Evolutionary conservation across 2,797 vertebrate species (phyloP).

Genomic region (Gallinago nigripennis): DNA sequence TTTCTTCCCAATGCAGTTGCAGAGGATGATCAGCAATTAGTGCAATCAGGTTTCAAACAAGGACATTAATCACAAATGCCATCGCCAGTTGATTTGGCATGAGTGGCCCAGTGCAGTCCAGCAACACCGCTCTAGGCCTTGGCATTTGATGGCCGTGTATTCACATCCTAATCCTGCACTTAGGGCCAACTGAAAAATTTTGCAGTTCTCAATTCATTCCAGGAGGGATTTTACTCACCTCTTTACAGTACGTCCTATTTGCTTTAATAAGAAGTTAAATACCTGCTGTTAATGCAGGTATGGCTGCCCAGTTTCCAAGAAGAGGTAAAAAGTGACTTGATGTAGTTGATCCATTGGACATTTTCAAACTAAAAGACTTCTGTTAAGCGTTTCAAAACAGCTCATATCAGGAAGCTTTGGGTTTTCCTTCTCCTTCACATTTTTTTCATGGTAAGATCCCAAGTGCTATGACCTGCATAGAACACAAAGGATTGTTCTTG

Average conservation of each 20-base stretch:
- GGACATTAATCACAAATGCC: background rate
- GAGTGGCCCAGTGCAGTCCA: background rate
- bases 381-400: background rate
- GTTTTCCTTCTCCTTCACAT: background rate
- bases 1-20: background rate
- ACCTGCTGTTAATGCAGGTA: background rate
- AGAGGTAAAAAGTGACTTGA: background rate
- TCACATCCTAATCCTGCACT: background rate
- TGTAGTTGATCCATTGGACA: accelerated
- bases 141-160: accelerated
- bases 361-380: background rate
- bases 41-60: background rate
- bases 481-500: background rate
- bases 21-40: background rate
- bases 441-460: background rate
- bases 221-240: background rate
- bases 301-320: background rate
- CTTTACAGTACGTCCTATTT: background rate
- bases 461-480: background rate
- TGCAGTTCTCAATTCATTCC: background rate
- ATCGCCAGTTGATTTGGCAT: background rate
- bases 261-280: background rate
- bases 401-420: background rate
- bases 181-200: background rate
- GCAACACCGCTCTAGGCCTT: background rate